Evolutionary conservation across 2,113 vertebrate species (phyloP).

Genomic region (Rattus norvegicus): GRCr8 NC_086021.1:59263001-59263500

Average conservation of each 20-base stretch:
- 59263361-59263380: conserved; percentile 71
- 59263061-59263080: background rate
- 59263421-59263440: conserved; percentile 73
- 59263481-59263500: conserved; percentile 68
- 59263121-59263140: background rate
- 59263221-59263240: conserved; percentile 72
- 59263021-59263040: background rate
- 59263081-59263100: background rate
- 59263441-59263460: conserved; percentile 77
- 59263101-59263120: background rate
- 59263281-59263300: conserved; percentile 69
- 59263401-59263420: conserved; percentile 69
- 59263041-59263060: background rate
- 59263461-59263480: conserved; percentile 66
- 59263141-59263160: background rate
- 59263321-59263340: conserved; percentile 75
- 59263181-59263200: background rate
- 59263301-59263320: conserved; percentile 72
- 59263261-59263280: conserved; percentile 73
- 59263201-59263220: conserved; percentile 63
- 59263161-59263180: background rate
- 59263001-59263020: background rate
- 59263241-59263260: conserved; percentile 39
- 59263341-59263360: conserved; percentile 63
- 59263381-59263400: conserved; percentile 78